Conservation (phyloP, 2,888 invertebrate species). For the Andrena dorsata region DNA sequence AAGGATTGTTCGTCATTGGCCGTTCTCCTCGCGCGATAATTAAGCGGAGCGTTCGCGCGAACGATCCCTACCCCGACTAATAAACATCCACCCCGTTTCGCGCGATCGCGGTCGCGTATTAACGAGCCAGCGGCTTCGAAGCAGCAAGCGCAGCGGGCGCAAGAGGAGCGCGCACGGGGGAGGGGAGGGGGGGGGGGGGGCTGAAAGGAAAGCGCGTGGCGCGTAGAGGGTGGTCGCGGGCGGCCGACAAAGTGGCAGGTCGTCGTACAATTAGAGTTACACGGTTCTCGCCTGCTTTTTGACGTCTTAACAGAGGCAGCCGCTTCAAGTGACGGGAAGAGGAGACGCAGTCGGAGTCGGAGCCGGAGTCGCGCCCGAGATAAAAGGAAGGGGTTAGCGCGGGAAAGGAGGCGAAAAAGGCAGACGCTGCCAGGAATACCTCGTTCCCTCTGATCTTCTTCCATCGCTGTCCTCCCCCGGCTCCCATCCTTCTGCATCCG, state of each 20-base stretch:
- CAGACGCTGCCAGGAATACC: constrained; percentile 49
- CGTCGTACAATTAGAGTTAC: constrained; percentile 67
- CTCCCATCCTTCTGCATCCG: constrained; percentile 17
- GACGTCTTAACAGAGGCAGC: constrained; percentile 54
- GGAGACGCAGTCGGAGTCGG: constrained; percentile 1
- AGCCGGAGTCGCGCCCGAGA: constrained; percentile 17
- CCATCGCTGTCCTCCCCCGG: constrained; percentile 10
- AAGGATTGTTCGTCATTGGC: constrained; percentile 24
- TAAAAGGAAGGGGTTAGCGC: constrained; percentile 48
- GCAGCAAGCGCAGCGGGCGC: background rate
- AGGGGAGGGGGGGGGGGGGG: background rate
- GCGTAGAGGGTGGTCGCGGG: constrained; percentile 24
- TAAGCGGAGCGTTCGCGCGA: constrained; percentile 4
- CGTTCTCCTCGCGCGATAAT: constrained; percentile 4
- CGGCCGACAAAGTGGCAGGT: constrained; percentile 66
- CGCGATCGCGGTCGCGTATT: constrained; percentile 24
- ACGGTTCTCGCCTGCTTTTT: constrained; percentile 67
- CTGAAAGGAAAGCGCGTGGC: constrained; percentile 3
- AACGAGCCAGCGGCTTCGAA: constrained; percentile 13
- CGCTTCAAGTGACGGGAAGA: constrained; percentile 46
- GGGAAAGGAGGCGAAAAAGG: constrained; percentile 44
- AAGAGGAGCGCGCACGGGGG: background rate
- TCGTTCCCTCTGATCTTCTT: constrained; percentile 54
- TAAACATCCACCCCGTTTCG: constrained; percentile 26
- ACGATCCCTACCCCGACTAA: constrained; percentile 25